Evolutionary conservation across 1,140 invertebrate species (phyloP).

Genomic region (Aphaenogaster floridana): DNA sequence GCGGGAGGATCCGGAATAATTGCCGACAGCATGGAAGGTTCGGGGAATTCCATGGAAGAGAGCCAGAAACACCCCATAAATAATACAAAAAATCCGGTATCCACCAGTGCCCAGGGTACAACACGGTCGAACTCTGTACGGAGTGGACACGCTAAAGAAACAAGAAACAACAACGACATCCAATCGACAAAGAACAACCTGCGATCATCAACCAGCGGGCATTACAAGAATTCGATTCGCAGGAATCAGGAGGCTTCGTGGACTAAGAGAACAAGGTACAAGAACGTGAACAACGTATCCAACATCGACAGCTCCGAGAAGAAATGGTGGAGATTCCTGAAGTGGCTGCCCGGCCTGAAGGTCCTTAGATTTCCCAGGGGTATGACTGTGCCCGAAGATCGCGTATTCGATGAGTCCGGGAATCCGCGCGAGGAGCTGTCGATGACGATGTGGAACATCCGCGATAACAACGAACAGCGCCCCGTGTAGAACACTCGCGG

Average conservation of each 20-base stretch:
- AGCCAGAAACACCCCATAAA: constrained; percentile 58
- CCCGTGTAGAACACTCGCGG: constrained; percentile 74
- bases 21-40: constrained; percentile 81
- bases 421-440: constrained; percentile 78
- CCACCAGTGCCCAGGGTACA: background rate
- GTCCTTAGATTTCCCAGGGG: constrained; percentile 68
- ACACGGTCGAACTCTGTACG: background rate
- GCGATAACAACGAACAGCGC: constrained; percentile 78
- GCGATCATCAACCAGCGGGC: constrained; percentile 33
- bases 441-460: constrained; percentile 81
- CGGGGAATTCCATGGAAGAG: constrained; percentile 79
- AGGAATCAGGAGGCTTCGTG: background rate
- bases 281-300: constrained; percentile 27
- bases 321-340: constrained; percentile 82
- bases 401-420: constrained; percentile 63
- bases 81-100: background rate
- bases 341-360: constrained; percentile 81
- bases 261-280: background rate
- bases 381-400: constrained; percentile 58
- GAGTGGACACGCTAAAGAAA: background rate
- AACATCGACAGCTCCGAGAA: constrained; percentile 64
- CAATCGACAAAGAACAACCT: background rate
- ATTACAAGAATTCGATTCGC: constrained; percentile 12
- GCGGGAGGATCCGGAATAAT: constrained; percentile 66
- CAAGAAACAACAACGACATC: background rate